Evolutionary conservation across 2,797 vertebrate species (phyloP).

Genomic region (Alauda arvensis): DNA sequence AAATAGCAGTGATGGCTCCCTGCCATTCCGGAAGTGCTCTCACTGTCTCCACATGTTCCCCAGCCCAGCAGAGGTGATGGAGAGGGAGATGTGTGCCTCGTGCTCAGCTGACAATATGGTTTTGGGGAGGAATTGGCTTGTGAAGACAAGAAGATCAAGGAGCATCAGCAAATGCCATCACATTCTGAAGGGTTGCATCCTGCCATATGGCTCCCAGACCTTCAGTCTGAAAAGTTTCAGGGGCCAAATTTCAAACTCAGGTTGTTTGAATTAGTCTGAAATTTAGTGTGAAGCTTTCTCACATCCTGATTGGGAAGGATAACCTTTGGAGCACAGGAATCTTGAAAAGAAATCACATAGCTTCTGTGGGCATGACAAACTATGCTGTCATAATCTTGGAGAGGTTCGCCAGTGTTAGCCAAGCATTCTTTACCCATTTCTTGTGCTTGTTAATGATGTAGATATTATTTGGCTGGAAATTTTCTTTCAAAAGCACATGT

Average conservation of each 20-base stretch:
- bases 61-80: neutral
- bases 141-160: constrained; percentile 54
- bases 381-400: neutral
- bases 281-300: constrained; percentile 46
- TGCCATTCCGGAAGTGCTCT: neutral
- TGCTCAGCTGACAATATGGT: neutral
- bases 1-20: neutral
- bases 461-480: neutral
- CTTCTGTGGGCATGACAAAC: constrained; percentile 17
- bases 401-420: neutral
- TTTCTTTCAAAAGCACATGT: neutral
- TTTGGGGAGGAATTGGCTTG: constrained; percentile 6
- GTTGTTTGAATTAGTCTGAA: constrained; percentile 52
- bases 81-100: neutral
- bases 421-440: neutral
- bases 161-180: neutral
- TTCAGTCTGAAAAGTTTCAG: constrained; percentile 4
- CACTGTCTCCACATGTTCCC: neutral
- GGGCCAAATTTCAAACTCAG: constrained; percentile 24
- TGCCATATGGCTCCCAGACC: constrained; percentile 64
- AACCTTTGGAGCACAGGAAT: neutral
- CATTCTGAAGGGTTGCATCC: constrained; percentile 54
- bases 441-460: neutral
- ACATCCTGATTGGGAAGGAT: constrained; percentile 38
- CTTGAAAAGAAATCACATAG: neutral